These are phyloP conservation scores for Pempheris klunzingeri DNA, from an alignment of 2,797 vertebrate species.

Conservation along the genomic window DNA sequence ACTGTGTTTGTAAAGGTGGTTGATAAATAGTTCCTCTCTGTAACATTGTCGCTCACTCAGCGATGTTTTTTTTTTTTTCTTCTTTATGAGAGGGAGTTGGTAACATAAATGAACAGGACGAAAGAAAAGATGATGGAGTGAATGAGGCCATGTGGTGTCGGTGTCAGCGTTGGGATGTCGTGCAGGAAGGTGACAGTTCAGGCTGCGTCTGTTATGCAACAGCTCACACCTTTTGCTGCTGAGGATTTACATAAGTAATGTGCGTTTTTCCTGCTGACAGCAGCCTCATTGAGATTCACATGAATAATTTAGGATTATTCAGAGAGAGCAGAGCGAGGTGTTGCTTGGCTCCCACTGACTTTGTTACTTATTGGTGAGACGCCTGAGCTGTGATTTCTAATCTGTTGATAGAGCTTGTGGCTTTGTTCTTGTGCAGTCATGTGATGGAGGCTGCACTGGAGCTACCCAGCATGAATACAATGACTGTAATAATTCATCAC, in stretches of 20 bases:
- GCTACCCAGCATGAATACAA: not conserved
- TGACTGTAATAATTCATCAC: constrained; percentile 4
- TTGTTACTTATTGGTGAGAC: constrained; percentile 41
- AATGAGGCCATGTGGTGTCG: constrained; percentile 64
- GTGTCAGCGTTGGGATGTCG: constrained; percentile 25
- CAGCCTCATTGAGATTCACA: constrained; percentile 52
- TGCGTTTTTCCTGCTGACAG: constrained; percentile 61
- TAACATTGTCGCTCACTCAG: not conserved
- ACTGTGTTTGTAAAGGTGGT: not conserved
- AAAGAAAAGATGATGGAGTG: constrained; percentile 63
- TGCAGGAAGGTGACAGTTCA: constrained; percentile 47
- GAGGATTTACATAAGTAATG: constrained; percentile 75
- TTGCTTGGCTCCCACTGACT: constrained; percentile 47
- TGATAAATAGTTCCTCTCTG: not conserved
- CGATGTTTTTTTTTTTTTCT: not conserved
- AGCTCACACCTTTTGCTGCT: constrained; percentile 52
- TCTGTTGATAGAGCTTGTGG: constrained; percentile 27
- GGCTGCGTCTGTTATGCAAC: constrained; percentile 68
- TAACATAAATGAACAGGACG: constrained; percentile 15
- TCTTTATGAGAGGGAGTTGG: constrained; percentile 7
- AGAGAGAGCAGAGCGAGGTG: constrained; percentile 41
- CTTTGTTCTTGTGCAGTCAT: constrained; percentile 43
- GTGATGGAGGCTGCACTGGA: constrained; percentile 5
- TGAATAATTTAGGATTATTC: constrained; percentile 78
- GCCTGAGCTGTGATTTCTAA: constrained; percentile 40